Base-by-base conservation (phyloP, 1,140 invertebrate genomes). In the Thaumatotibia leucotreta region DNA sequence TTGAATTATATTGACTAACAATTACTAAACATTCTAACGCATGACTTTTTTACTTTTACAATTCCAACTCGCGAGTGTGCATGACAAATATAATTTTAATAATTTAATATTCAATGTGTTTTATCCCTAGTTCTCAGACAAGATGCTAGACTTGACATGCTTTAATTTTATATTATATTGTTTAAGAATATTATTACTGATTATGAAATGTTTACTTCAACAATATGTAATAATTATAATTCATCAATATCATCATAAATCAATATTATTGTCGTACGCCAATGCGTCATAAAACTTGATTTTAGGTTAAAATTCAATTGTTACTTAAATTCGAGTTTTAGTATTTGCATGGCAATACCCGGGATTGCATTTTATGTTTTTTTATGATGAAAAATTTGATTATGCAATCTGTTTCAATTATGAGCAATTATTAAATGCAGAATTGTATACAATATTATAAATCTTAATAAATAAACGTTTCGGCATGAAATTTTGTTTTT, bases 1-100 rank as follows among this genome's bases (percentile, higher is more conserved):
- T 90, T 88, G 79, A 88, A 86, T 83, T 76, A 77, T 75, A 77
- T 84, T 90, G 86, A 90, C 88, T 90, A 90, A 90, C 86, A 84
- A 79, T 67, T 74, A 88, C 84, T 89, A 88, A 89, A 90, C 27
- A 69, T 88, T 88, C 84, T 88, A 90, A 88, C 79, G 88, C 86
- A 90, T 90, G 86, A 90, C 86, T 74, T 67, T 74, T 75, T 80
- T 76, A 77, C 82, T 86, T 88, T 89, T 86, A 85, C 69, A 63
- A 74, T 75, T 68, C 72, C 76, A 90, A 90, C 85, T 87, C 82
- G 83, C 82, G 83, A 85, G 83, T 86, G 66, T 89, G 88, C 86
- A 90, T 89, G 88, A 88, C 85, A 61, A 68, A 64, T 11, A 63
- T 72, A 64, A 27, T 72, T 69, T 73, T 74, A 71, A 76, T 73